A percentile compares a stretch with the other conserved stretches of the same genome.
These are phyloP conservation scores for Palythoa grandis DNA, from an alignment of 92 coral and sea anemone genomes.

Conservation along the genomic window DNA sequence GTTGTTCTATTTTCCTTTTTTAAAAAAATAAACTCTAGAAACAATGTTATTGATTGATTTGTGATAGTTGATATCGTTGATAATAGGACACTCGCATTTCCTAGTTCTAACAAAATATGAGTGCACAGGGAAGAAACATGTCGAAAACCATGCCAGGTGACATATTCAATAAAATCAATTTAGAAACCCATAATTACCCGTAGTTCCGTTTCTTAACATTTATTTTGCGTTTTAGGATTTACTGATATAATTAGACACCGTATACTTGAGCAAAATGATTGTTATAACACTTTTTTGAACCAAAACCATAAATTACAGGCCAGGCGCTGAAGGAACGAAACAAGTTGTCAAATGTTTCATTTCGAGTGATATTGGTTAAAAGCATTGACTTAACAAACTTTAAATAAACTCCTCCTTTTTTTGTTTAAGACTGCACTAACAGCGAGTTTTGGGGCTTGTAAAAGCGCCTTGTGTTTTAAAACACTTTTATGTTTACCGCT, in stretches of 20 bases:
- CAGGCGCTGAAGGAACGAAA: constrained; percentile 25
- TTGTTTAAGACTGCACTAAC: constrained; percentile 31
- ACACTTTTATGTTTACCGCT: not conserved
- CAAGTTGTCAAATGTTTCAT: constrained; percentile 46
- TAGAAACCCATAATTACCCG: constrained; percentile 77
- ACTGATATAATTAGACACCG: constrained; percentile 69
- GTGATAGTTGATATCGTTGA: constrained; percentile 69
- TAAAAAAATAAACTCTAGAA: constrained; percentile 41
- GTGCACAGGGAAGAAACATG: constrained; percentile 46
- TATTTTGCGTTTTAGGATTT: constrained; percentile 57
- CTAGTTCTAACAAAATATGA: constrained; percentile 57
- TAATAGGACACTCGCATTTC: constrained; percentile 49
- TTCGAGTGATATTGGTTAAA: constrained; percentile 40
- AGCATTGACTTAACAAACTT: constrained; percentile 49
- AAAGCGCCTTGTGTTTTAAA: constrained; percentile 21
- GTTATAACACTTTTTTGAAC: constrained; percentile 34
- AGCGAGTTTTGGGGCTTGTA: constrained; percentile 7
- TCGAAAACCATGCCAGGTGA: constrained; percentile 80
- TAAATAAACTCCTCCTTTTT: constrained; percentile 33
- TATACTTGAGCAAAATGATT: constrained; percentile 61
- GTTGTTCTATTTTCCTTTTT: constrained; percentile 67
- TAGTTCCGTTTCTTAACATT: constrained; percentile 61
- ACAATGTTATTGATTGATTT: constrained; percentile 59
- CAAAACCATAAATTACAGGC: constrained; percentile 17
- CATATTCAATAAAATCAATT: constrained; percentile 77